Percentiles rank a stretch among this genome's conserved stretches.
These are phyloP conservation scores for Geophilus truncorum DNA, from an alignment of 2,888 invertebrate genomes.

Conservation along the genomic window DNA sequence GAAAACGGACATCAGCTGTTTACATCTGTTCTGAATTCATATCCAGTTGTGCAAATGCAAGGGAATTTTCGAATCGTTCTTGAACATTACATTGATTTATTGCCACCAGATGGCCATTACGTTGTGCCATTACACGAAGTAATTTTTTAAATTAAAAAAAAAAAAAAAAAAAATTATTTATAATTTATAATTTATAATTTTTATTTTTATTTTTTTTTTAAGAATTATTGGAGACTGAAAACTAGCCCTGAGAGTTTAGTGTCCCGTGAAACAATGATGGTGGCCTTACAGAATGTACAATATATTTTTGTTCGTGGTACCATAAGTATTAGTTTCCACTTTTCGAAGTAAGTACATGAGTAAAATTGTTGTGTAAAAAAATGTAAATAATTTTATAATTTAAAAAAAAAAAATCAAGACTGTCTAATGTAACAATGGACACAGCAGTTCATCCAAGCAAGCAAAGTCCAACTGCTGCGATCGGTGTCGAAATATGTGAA, in stretches of 20 bases:
- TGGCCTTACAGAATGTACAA: conserved; percentile 81
- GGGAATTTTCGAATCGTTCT: conserved; percentile 67
- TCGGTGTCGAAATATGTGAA: conserved; percentile 77
- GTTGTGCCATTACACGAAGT: conserved; percentile 50
- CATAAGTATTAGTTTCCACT: conserved; percentile 54
- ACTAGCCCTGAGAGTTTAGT: conserved; percentile 56
- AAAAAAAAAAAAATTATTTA: conserved; percentile 25
- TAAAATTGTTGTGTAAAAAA: too few relatives aligned
- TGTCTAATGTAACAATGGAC: conserved; percentile 75
- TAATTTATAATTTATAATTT: background rate
- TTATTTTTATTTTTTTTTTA: conserved; percentile 37
- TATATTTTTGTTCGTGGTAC: conserved; percentile 71
- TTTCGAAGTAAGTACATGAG: too few relatives aligned
- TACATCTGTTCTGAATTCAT: conserved; percentile 56
- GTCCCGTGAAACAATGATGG: conserved; percentile 75
- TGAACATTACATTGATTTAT: conserved; percentile 59
- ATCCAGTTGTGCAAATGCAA: conserved; percentile 77
- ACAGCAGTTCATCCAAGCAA: conserved; percentile 60
- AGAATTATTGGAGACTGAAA: conserved; percentile 64
- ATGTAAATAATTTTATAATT: too few relatives aligned
- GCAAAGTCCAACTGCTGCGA: conserved; percentile 59
- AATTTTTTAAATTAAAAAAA: background rate
- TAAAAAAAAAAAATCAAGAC: too few relatives aligned
- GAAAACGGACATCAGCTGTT: conserved; percentile 58
- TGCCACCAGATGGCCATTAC: conserved; percentile 50